Evolutionary conservation across 2,888 invertebrate genomes (phyloP), one percentile per base, ranked within the genome.

Genomic region (Andrena marginata): DNA sequence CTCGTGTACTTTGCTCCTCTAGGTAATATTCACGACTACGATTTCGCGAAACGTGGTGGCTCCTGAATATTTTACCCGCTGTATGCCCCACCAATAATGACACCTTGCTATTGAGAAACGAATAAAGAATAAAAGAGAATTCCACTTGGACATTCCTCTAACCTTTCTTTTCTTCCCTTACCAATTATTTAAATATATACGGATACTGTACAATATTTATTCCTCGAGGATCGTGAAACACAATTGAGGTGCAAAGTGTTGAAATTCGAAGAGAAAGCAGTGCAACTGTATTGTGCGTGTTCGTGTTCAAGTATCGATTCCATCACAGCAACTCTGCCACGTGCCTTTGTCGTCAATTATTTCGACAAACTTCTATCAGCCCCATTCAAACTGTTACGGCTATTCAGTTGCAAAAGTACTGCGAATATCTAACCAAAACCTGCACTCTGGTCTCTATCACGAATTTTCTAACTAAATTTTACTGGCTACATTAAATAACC

Each of bases 271-370:
- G n/a, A 49, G 16, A 31, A n/a, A 67, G 67, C 42, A 29, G 62
- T 62, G 60, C 51, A 20, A 13, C 35, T 31, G 29, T 31, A 10
- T 26, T n/a, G 10, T 20, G 62, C 4, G 71, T 68, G 49, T 23
- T 10, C 20, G 65, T 71, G 49, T 59, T 35, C 35, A 59, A 68
- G 68, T 63, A 49, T 63, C 54, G 67, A 77, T 71, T 62, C 29
- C 23, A 71, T 67, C 48, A 63, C 26, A 26, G 56, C 35, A 63
- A 77, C 67, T 77, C 65, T 26, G 65, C 60, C 70, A 60, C 20
- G 42, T 59, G 35, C 63, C 20, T 33, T 29, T 10, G 35, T 20
- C 16, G 8, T 20, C 68, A 6, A 54, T 51, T 68, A 35, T 56
- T 56, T 16, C 54, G 31, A 51, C 16, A 35, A 56, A 68, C 31